A percentile compares a stretch with the other conserved stretches of the same genome.
These are phyloP conservation scores for Acheta domesticus DNA, from an alignment of 2,888 invertebrate species.

Conservation along the genomic window DNA sequence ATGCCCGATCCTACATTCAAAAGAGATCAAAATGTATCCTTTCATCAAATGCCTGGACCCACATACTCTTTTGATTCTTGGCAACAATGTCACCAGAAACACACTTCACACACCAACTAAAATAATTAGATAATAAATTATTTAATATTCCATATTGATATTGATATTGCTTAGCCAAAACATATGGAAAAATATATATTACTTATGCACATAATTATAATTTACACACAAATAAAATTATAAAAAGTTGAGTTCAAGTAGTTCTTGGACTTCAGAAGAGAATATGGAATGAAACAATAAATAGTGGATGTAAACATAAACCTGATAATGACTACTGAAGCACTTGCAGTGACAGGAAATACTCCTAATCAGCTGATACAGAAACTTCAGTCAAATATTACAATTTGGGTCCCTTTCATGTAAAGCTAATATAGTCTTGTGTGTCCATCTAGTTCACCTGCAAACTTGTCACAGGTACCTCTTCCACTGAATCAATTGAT, in stretches of 20 bases:
- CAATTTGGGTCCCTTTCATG: neutral
- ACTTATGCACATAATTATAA: slow-evolving; percentile 18
- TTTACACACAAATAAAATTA: slow-evolving; percentile 3
- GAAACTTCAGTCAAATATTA: slow-evolving; percentile 5
- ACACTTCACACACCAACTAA: neutral
- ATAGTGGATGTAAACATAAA: slow-evolving; percentile 22
- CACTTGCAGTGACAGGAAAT: neutral
- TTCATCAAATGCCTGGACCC: neutral
- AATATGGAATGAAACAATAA: slow-evolving; percentile 18
- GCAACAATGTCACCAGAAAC: neutral
- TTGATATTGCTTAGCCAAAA: neutral
- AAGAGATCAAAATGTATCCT: neutral
- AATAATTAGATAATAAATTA: slow-evolving; percentile 11
- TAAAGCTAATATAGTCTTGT: neutral
- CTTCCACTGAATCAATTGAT: neutral
- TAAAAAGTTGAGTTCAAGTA: neutral
- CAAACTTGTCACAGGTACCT: too few species aligned
- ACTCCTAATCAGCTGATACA: neutral
- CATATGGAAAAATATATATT: neutral
- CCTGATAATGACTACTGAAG: slow-evolving; percentile 31
- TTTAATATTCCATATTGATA: neutral
- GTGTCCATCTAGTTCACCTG: too few species aligned
- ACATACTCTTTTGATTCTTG: slow-evolving; percentile 2
- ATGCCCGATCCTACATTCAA: neutral
- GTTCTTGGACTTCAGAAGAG: neutral